These are phyloP conservation scores for Entosphenus tridentatus DNA, from an alignment of 2,113 vertebrate species.

Conservation along the genomic window DNA sequence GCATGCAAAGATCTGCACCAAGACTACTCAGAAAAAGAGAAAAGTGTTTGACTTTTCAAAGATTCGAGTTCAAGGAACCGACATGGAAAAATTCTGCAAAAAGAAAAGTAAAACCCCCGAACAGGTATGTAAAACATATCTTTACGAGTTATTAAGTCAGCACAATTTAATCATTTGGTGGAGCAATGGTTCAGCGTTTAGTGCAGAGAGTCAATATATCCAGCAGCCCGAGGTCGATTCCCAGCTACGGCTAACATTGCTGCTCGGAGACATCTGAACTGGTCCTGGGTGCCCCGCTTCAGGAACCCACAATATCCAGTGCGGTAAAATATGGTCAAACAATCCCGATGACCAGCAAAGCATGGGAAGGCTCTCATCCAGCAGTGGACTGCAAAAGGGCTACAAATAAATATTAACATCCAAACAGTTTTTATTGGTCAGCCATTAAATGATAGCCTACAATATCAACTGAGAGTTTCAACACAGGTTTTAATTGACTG, in stretches of 20 bases:
- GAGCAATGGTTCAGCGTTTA: neutral
- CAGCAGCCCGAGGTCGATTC: neutral
- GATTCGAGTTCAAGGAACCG: constrained; percentile 37
- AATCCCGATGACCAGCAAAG: no score
- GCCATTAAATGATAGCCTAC: no score
- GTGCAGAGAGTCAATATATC: neutral
- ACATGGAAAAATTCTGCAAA: constrained; percentile 30
- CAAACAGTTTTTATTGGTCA: no score
- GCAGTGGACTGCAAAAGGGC: no score
- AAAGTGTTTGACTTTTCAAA: constrained; percentile 36
- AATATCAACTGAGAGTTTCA: no score
- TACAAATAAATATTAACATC: no score
- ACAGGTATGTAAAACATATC: constrained; percentile 9
- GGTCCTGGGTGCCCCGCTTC: neutral
- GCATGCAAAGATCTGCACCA: constrained; percentile 33
- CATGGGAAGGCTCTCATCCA: no score
- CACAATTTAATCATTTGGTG: neutral
- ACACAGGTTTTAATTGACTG: no score
- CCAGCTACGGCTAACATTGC: neutral
- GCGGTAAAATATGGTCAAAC: no score
- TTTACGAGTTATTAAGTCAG: neutral
- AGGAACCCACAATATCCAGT: neutral
- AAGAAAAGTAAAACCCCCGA: constrained; percentile 16
- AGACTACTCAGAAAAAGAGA: constrained; percentile 22
- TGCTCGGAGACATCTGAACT: no score